Percentiles rank a stretch among this genome's conserved stretches.
phyloP scores from a whole-genome alignment of 2,888 invertebrate species.

The Calameuta pallipes region DNA sequence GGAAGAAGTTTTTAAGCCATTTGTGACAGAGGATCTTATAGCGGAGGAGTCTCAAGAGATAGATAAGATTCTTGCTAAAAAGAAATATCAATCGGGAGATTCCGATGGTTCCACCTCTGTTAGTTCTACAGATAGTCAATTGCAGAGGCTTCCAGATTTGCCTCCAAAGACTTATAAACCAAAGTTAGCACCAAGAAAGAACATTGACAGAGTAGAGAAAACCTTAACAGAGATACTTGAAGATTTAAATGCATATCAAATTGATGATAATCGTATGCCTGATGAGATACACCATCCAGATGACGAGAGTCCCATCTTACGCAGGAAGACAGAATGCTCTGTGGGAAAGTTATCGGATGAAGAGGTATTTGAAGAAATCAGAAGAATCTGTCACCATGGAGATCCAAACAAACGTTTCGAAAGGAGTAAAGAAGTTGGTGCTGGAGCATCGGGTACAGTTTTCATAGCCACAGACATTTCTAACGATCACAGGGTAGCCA shows the following conservation, averaged over 20 bases:
- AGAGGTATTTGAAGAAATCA: slow-evolving; percentile 81
- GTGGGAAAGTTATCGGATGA: slow-evolving; percentile 75
- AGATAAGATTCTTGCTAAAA: slow-evolving; percentile 79
- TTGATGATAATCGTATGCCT: slow-evolving; percentile 33
- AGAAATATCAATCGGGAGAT: slow-evolving; percentile 66
- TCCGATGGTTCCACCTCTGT: slow-evolving; percentile 52
- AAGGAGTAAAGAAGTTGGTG: slow-evolving; percentile 86
- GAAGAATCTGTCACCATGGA: slow-evolving; percentile 82
- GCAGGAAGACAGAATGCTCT: slow-evolving; percentile 70
- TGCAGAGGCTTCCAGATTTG: slow-evolving; percentile 50
- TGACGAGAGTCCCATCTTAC: slow-evolving; percentile 72
- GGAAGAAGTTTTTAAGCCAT: slow-evolving; percentile 77
- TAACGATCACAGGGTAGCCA: slow-evolving; percentile 84
- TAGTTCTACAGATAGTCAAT: slow-evolving; percentile 49
- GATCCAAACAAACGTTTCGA: slow-evolving; percentile 86
- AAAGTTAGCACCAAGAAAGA: slow-evolving; percentile 53
- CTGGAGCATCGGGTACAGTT: slow-evolving; percentile 93
- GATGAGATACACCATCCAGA: slow-evolving; percentile 42
- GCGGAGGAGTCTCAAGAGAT: slow-evolving; percentile 87
- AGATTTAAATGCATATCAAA: slow-evolving; percentile 45
- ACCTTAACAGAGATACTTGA: slow-evolving; percentile 56
- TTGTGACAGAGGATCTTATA: slow-evolving; percentile 84
- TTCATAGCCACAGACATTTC: slow-evolving; percentile 87
- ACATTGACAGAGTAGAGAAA: slow-evolving; percentile 48
- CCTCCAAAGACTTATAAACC: slow-evolving; percentile 57